Conservation (phyloP, 2,888 invertebrate genomes). For the Mycalesis mineus region DNA sequence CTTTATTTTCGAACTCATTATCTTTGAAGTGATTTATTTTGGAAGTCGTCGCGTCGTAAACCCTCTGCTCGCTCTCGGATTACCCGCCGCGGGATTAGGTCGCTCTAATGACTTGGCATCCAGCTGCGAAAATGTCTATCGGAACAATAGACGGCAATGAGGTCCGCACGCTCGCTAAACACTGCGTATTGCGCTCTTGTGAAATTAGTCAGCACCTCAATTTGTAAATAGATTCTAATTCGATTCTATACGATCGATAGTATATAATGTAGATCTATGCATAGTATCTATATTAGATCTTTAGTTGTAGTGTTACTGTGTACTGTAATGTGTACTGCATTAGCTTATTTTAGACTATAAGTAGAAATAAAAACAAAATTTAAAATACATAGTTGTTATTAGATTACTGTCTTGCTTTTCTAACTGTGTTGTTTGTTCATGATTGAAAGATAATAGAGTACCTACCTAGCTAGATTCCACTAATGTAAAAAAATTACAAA, state of each 20-base stretch:
- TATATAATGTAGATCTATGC: too few species aligned
- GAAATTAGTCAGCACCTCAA: slow-evolving; percentile 53
- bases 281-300: too few species aligned
- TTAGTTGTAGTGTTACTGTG: too few species aligned
- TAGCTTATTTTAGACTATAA: too few species aligned
- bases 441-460: too few species aligned
- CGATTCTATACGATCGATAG: background rate
- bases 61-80: slow-evolving; percentile 38
- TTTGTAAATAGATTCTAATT: slow-evolving; percentile 53
- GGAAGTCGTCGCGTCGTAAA: slow-evolving; percentile 39
- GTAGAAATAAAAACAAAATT: too few species aligned
- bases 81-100: slow-evolving; percentile 62
- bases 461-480: too few species aligned
- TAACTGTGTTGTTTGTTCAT: too few species aligned
- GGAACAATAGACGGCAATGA: slow-evolving; percentile 62
- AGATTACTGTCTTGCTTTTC: too few species aligned
- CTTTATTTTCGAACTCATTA: slow-evolving; percentile 76
- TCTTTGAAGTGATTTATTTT: slow-evolving; percentile 74
- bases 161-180: slow-evolving; percentile 54
- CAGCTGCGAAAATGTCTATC: slow-evolving; percentile 46
- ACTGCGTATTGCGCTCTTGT: slow-evolving; percentile 54
- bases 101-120: slow-evolving; percentile 64
- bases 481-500: too few species aligned
- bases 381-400: too few species aligned
- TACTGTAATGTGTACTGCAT: too few species aligned